Percentiles rank a stretch among this genome's conserved stretches.
These are phyloP conservation scores for Pseudomyrmex cubaensis DNA, from an alignment of 1,140 invertebrate species.

Conservation along the genomic window DNA sequence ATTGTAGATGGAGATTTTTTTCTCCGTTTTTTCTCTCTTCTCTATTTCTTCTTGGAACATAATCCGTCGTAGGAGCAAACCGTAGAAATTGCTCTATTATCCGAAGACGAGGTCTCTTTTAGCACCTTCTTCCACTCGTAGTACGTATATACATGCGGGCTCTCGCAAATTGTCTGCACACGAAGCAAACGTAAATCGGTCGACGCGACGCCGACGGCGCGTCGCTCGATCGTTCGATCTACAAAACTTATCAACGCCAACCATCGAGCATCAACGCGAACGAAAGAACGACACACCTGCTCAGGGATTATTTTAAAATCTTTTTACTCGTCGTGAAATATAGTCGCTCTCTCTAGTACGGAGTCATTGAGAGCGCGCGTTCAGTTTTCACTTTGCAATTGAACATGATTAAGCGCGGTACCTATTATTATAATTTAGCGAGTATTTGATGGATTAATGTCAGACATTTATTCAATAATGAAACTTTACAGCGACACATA, in stretches of 20 bases:
- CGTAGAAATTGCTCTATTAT: conserved; percentile 36
- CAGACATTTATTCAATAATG: conserved; percentile 6
- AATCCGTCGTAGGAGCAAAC: conserved; percentile 6
- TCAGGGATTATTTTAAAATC: conserved; percentile 65
- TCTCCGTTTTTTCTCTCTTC: neutral
- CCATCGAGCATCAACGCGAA: neutral
- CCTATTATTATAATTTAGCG: conserved; percentile 21
- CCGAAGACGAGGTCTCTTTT: conserved; percentile 23
- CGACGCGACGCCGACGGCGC: neutral
- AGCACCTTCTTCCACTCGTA: conserved; percentile 17
- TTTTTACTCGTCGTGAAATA: neutral
- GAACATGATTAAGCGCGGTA: neutral
- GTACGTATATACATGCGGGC: conserved; percentile 27
- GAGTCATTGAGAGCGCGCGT: neutral
- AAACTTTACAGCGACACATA: neutral
- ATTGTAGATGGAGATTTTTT: conserved; percentile 25
- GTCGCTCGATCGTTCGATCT: neutral
- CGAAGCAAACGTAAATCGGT: conserved; percentile 11
- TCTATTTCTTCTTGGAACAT: neutral
- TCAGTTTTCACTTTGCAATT: neutral
- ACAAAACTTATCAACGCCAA: neutral
- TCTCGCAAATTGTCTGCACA: conserved; percentile 40
- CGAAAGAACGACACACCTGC: conserved; percentile 30
- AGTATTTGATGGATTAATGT: conserved; percentile 7
- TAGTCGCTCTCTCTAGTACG: conserved; percentile 1